A percentile compares a stretch with the other conserved stretches of the same genome.
Evolutionary conservation across 64 coral and sea anemone species (phyloP).

Genomic region (Dendronephthya gigantea): DNA sequence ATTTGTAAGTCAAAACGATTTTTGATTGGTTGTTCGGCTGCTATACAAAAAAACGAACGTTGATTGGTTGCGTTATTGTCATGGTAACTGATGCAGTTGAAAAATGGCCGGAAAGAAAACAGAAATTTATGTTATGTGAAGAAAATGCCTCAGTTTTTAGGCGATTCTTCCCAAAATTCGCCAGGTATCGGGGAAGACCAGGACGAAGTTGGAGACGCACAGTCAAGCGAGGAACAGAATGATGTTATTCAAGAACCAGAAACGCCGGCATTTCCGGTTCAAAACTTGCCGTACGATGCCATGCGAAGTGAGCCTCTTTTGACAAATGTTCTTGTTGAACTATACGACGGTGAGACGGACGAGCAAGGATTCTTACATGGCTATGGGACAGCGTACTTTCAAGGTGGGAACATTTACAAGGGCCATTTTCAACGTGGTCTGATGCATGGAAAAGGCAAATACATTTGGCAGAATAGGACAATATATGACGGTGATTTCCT

Average conservation of each 20-base stretch:
- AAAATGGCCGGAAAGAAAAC: background rate
- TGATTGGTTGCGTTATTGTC: background rate
- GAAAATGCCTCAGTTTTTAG: background rate
- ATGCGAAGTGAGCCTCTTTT: slow-evolving; percentile 82
- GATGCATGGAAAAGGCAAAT: slow-evolving; percentile 81
- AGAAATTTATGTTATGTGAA: background rate
- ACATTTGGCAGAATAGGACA: slow-evolving; percentile 67
- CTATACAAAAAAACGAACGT: background rate
- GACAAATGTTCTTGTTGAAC: slow-evolving; percentile 55
- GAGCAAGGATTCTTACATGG: slow-evolving; percentile 85
- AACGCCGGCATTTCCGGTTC: background rate
- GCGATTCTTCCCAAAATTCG: background rate
- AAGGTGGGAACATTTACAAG: slow-evolving; percentile 62
- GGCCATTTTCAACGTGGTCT: slow-evolving; percentile 61
- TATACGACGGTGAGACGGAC: slow-evolving; percentile 77
- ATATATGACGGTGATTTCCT: slow-evolving; percentile 84
- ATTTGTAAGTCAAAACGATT: too few species aligned
- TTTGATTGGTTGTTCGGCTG: too few species aligned
- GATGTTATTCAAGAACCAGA: background rate
- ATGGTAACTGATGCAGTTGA: background rate
- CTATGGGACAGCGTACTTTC: slow-evolving; percentile 74
- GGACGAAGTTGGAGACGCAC: background rate
- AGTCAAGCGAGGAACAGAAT: background rate
- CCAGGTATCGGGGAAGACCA: background rate
- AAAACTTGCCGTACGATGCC: slow-evolving; percentile 47